Evolutionary conservation across 1,140 invertebrate species (phyloP).

Genomic region (Caenorhabditis tropicalis): DNA sequence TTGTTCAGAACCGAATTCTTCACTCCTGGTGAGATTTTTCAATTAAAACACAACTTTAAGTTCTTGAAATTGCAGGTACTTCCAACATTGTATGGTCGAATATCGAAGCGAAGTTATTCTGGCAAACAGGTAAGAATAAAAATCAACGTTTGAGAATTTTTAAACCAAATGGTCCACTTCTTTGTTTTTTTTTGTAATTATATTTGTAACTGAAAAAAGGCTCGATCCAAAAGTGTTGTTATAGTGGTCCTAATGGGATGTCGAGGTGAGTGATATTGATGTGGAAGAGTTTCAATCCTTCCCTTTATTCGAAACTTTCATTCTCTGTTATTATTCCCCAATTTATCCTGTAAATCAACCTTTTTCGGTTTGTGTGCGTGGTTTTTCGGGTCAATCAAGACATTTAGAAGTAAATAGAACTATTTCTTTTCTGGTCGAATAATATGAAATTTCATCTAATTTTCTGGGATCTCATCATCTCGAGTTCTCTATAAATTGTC

Average conservation of each 20-base stretch:
- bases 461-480: not conserved
- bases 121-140: conserved; percentile 60
- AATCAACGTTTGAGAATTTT: no score
- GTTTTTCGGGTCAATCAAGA: not conserved
- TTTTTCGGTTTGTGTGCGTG: conserved; percentile 4
- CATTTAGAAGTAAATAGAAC: no score
- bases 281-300: conserved; percentile 31
- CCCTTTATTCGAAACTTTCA: not conserved
- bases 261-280: not conserved
- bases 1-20: conserved; percentile 68
- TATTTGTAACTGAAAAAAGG: not conserved
- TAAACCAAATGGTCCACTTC: not conserved
- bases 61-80: conserved; percentile 49
- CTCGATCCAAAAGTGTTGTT: not conserved
- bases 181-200: not conserved
- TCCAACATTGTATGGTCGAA: conserved; percentile 71
- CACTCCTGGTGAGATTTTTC: conserved; percentile 61
- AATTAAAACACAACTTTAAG: not conserved
- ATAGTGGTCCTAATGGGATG: conserved; percentile 9
- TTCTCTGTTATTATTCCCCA: not conserved
- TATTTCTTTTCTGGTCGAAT: not conserved
- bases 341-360: not conserved
- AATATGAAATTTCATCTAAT: conserved; percentile 15
- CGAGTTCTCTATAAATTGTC: not conserved
- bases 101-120: conserved; percentile 71